A percentile compares a stretch with the other conserved stretches of the same genome.
Conservation (phyloP, 1,140 invertebrate genomes). For the Leptinotarsa undecemlineata region DNA sequence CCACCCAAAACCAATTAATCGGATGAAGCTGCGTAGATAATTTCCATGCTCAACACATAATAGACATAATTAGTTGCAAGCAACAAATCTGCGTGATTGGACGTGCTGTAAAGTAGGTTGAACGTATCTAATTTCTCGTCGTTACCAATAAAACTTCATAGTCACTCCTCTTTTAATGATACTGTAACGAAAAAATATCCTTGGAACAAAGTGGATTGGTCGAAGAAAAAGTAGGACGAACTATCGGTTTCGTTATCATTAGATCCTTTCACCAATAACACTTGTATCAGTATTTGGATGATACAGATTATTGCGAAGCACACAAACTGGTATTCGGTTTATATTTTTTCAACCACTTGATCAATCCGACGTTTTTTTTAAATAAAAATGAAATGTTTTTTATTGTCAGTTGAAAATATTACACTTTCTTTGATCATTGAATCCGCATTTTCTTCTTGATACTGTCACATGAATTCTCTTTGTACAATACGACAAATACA, state of each 20-base stretch:
- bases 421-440: no score
- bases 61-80: conserved; percentile 1
- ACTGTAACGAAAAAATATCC: conserved; percentile 1
- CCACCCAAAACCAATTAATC: background rate
- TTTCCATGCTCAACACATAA: background rate
- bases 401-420: no score
- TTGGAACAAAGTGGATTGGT: conserved; percentile 6
- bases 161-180: conserved; percentile 8
- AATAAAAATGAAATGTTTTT: no score
- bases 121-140: conserved; percentile 6
- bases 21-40: background rate
- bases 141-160: background rate
- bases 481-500: no score
- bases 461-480: no score
- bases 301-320: no score
- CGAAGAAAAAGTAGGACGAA: conserved; percentile 1
- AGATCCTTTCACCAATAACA: conserved; percentile 3
- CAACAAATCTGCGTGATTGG: background rate
- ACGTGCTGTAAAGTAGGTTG: conserved; percentile 1
- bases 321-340: no score
- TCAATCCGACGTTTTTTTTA: no score
- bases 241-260: conserved; percentile 2
- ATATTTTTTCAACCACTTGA: no score
- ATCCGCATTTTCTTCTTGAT: no score
- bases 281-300: background rate